phyloP scores from a whole-genome alignment of 2,113 vertebrate genomes.

The Scopus umbretta region DNA sequence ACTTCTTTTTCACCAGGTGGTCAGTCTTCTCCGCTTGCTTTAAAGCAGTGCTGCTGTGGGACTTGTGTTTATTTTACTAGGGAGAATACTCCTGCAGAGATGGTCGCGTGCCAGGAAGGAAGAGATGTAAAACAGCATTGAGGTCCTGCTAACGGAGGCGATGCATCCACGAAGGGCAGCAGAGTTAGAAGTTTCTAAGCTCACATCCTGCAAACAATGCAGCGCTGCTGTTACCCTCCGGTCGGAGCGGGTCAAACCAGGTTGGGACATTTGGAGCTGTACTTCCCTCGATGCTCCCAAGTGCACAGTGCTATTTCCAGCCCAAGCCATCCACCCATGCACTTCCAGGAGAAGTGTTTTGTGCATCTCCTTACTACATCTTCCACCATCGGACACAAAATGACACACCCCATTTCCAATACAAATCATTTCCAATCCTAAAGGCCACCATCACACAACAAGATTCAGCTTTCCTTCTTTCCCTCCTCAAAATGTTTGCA shows the following conservation, averaged over 20 bases:
- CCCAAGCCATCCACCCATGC: not conserved
- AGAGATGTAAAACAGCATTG: not conserved
- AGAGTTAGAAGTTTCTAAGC: not conserved
- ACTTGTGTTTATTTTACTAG: not conserved
- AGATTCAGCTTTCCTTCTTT: not conserved
- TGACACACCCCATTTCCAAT: not conserved
- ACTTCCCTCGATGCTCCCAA: fast-evolving
- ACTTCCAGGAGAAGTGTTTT: not conserved
- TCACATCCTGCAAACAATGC: not conserved
- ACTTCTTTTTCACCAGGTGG: not conserved
- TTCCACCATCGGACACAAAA: not conserved
- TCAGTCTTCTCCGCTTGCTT: not conserved
- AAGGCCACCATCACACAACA: not conserved
- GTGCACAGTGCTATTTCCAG: not conserved
- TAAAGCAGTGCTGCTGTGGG: not conserved
- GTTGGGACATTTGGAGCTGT: not conserved
- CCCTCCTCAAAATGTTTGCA: not conserved
- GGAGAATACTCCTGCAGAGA: not conserved
- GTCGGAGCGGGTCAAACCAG: not conserved
- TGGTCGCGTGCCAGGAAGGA: not conserved
- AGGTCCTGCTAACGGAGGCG: not conserved
- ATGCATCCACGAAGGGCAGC: not conserved
- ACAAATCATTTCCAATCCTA: not conserved
- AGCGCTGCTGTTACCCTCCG: not conserved
- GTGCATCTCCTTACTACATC: not conserved